A percentile compares a stretch with the other conserved stretches of the same genome.
Conservation (phyloP, 2,113 vertebrate genomes). For the Rhadina sibilatrix region DNA sequence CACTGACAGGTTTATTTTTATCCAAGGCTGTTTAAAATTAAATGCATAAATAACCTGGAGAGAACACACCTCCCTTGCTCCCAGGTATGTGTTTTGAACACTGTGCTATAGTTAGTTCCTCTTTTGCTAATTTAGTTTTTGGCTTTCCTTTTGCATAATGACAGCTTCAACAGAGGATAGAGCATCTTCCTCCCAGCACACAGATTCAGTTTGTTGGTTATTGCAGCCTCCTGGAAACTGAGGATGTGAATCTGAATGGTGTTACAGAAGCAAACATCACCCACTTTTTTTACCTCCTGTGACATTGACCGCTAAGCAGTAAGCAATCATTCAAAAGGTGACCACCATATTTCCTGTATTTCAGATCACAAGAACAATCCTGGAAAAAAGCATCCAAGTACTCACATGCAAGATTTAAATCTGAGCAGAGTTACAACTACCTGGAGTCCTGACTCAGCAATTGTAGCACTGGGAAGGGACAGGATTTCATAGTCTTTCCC, state of each 20-base stretch:
- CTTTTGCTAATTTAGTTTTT: background rate
- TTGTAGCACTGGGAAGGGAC: background rate
- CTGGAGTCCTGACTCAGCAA: background rate
- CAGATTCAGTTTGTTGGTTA: background rate
- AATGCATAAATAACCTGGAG: conserved; percentile 11
- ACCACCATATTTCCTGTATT: background rate
- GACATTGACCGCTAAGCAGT: background rate
- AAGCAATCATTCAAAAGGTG: background rate
- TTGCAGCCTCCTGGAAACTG: background rate
- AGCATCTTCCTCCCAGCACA: background rate
- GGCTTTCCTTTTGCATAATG: background rate
- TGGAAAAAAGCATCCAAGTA: background rate
- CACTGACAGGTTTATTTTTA: conserved; percentile 23
- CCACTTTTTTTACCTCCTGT: background rate
- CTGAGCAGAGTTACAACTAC: fast-evolving
- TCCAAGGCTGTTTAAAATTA: background rate
- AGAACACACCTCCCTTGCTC: background rate
- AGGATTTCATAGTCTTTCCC: background rate
- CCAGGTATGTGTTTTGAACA: background rate
- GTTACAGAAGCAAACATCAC: background rate
- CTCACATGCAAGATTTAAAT: background rate
- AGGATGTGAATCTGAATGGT: background rate
- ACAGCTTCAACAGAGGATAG: background rate
- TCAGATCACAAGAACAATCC: background rate
- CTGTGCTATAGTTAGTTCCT: background rate